Percentiles rank a stretch among this genome's conserved stretches.
Conservation (phyloP, 1,140 invertebrate genomes). For the Fopius arisanus region DNA sequence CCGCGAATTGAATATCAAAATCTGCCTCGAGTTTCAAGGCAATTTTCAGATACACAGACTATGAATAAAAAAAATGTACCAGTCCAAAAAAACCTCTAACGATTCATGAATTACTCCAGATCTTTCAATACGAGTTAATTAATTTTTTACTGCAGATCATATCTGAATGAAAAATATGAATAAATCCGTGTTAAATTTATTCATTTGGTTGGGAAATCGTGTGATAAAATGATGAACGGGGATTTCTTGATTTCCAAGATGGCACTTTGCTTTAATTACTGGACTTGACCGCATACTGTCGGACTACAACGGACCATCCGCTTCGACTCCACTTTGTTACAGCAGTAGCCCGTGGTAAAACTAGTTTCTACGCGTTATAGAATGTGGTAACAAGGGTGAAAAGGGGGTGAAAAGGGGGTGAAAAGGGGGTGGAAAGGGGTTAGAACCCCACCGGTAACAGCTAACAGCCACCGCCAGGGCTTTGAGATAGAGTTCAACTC, state of each 20-base stretch:
- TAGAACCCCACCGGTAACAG: neutral
- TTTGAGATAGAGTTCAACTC: slow-evolving; percentile 12
- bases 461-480: neutral
- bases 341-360: slow-evolving; percentile 5
- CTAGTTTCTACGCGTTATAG: slow-evolving; percentile 9
- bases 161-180: no score
- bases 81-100: no score
- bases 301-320: neutral
- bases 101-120: no score
- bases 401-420: neutral
- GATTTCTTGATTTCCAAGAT: neutral
- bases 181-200: no score
- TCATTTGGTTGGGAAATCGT: no score
- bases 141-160: no score
- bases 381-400: slow-evolving; percentile 3
- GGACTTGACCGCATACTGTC: neutral
- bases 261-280: slow-evolving; percentile 3
- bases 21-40: no score
- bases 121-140: no score
- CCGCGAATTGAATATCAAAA: neutral
- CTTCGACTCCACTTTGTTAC: slow-evolving; percentile 6
- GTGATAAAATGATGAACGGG: no score
- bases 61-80: no score
- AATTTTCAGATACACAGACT: no score
- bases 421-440: neutral